Evolutionary conservation across 2,797 vertebrate genomes (phyloP), one percentile per base, ranked within the genome.

Genomic region (Tiaroga cobitis): DNA sequence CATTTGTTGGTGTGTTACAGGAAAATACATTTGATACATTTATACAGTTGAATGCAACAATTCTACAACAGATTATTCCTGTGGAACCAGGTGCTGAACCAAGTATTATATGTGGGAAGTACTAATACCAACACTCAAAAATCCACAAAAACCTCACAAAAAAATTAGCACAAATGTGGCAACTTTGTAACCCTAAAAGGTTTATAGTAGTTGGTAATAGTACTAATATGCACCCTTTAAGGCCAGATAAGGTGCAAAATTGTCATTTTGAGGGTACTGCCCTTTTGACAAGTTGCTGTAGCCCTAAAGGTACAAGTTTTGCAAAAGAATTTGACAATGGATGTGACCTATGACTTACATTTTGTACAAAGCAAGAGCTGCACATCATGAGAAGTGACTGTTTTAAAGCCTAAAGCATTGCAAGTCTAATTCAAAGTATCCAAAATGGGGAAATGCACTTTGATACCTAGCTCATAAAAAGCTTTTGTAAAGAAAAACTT

Each of bases 401-500:
- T 24, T 77, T 59, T 7, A 76, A 37, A 49, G 19, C 19, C 29
- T 54, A 59, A 77, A 77, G 51, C 74, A 41, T 43, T 78, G 76
- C 15, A 10, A 41, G n/a, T 63, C 39, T 65, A 32, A 37, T 68
- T 37, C 29, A 34, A 15, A 34, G 26, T 4, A 46, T 16, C 43
- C 18, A 16, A 49, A 68, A 68, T 19, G 26, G 61, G 26, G 11
- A n/a, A 46, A 21, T 51, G 43, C 34, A 24, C 21, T 2, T 34
- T 32, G 19, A 80, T 49, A 67, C 65, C 18, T 9, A 49, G 11
- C 41, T 8, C 11, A 68, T 37, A 51, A 78, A 63, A 41, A 24
- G 10, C 43, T 68, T 4, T 29, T 68, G 39, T 32, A 29, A 68
- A 68, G 43, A 80, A 80, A 68, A 80, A n/a, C 63, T 68, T 51